Evolutionary conservation across 2,888 invertebrate species (phyloP).

Genomic region (Schizaphis graminum): DNA sequence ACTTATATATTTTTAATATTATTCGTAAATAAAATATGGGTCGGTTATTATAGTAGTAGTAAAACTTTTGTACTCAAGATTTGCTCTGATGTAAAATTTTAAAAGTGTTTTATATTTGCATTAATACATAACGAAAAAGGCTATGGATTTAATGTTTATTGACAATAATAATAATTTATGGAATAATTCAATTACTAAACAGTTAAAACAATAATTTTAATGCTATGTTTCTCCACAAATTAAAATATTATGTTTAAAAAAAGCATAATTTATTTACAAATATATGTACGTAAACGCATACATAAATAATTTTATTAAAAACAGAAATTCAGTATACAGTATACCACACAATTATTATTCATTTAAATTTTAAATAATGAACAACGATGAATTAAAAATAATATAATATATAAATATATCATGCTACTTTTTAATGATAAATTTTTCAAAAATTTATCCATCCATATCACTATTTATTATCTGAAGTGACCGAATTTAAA

Average conservation of each 20-base stretch:
- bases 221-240: background rate
- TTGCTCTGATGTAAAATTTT: background rate
- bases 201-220: background rate
- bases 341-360: background rate
- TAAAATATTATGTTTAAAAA: background rate
- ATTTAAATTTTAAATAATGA: background rate
- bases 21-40: background rate
- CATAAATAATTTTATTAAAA: background rate
- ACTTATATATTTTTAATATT: background rate
- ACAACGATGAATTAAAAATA: background rate
- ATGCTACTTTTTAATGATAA: background rate
- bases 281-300: background rate
- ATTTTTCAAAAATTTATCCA: background rate
- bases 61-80: slow-evolving; percentile 21
- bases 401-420: background rate
- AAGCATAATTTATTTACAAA: background rate
- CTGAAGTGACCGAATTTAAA: background rate
- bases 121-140: slow-evolving; percentile 24
- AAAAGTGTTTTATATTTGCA: slow-evolving; percentile 14
- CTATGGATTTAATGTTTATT: slow-evolving; percentile 27
- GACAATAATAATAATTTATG: background rate
- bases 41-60: background rate
- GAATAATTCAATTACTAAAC: background rate
- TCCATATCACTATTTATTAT: background rate
- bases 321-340: background rate